phyloP scores from a whole-genome alignment of 2,113 vertebrate genomes.

The Scophthalmus maximus region DNA sequence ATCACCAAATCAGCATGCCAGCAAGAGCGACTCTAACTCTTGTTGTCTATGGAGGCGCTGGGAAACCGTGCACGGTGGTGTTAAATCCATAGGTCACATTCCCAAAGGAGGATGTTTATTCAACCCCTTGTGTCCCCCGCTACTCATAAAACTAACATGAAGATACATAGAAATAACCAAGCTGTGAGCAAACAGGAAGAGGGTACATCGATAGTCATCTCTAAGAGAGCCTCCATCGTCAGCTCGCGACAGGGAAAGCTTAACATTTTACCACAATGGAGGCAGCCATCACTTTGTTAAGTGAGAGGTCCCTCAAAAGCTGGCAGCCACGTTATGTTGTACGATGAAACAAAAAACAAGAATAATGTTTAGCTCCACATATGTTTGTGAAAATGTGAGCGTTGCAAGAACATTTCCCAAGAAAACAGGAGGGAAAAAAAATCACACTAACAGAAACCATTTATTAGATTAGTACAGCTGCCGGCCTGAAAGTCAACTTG shows the following conservation, averaged over 20 bases:
- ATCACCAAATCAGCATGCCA: constrained; percentile 14
- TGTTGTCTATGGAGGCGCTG: constrained; percentile 29
- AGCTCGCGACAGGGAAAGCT: constrained; percentile 28
- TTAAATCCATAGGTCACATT: constrained; percentile 65
- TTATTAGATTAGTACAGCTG: no score
- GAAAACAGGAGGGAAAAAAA: no score
- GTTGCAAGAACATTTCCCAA: no score
- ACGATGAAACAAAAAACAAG: no score
- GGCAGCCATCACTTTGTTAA: constrained; percentile 21
- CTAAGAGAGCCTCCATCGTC: constrained; percentile 65
- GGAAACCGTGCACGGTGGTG: constrained; percentile 37
- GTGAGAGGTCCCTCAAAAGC: constrained; percentile 14
- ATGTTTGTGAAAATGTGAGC: no score
- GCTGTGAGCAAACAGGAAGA: constrained; percentile 60
- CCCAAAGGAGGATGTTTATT: constrained; percentile 70
- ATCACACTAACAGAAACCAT: no score
- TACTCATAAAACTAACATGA: constrained; percentile 57
- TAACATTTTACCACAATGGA: constrained; percentile 29
- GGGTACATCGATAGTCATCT: constrained; percentile 44
- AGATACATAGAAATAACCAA: constrained; percentile 51
- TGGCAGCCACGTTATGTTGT: no score
- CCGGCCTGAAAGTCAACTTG: not conserved
- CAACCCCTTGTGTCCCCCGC: constrained; percentile 61
- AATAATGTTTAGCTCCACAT: no score
- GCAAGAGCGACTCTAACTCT: constrained; percentile 5